Conservation (phyloP, 2,797 vertebrate species). For the Triplophysa yarkandensis region DNA sequence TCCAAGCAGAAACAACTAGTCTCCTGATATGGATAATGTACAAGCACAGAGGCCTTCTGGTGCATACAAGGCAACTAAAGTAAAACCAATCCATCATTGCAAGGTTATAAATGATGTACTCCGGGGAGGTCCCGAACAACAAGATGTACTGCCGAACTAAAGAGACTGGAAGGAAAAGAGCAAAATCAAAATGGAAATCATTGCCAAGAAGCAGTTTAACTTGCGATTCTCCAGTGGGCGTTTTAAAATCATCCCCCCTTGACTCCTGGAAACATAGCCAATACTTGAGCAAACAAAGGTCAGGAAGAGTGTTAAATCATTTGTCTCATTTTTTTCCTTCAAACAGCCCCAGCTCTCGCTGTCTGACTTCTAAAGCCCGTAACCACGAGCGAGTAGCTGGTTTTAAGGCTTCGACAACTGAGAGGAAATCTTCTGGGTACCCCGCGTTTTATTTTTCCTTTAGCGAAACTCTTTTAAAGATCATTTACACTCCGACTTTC, state of each 20-base stretch:
- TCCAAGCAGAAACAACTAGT: constrained; percentile 33
- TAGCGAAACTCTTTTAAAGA: constrained; percentile 46
- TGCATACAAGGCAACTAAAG: constrained; percentile 48
- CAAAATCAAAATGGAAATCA: constrained; percentile 54
- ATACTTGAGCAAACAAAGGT: constrained; percentile 66
- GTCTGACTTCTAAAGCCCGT: constrained; percentile 33
- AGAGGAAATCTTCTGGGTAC: constrained; percentile 47
- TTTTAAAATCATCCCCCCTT: constrained; percentile 59
- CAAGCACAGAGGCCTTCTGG: constrained; percentile 24
- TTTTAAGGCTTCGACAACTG: constrained; percentile 52
- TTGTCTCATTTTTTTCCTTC: constrained; percentile 55
- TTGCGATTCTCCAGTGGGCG: constrained; percentile 57
- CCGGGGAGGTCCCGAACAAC: constrained; percentile 38
- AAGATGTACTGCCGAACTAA: constrained; percentile 44
- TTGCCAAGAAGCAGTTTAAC: constrained; percentile 58
- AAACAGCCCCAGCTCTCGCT: constrained; percentile 42
- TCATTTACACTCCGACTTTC: constrained; percentile 47
- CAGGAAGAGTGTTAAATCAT: constrained; percentile 63
- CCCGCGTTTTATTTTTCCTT: constrained; percentile 27
- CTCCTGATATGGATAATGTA: constrained; percentile 10
- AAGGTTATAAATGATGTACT: constrained; percentile 50
- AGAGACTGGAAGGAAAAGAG: constrained; percentile 40
- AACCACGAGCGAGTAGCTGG: constrained; percentile 46
- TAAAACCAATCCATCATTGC: constrained; percentile 35
- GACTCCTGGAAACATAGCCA: constrained; percentile 59